Evolutionary conservation across 2,888 invertebrate genomes (phyloP).

Genomic region (Zhengitettix transpicula): DNA sequence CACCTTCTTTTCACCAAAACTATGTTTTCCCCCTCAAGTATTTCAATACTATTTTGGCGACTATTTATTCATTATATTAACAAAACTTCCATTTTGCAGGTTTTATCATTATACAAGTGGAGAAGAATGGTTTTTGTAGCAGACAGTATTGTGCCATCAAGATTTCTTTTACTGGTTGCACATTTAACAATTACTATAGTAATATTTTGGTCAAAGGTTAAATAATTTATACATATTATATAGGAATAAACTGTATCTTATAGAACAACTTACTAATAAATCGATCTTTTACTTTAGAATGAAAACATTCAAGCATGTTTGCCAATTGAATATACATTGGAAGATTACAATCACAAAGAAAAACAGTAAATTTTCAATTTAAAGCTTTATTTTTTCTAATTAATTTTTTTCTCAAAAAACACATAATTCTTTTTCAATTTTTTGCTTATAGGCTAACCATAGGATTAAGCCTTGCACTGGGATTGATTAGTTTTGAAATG

Average conservation of each 20-base stretch:
- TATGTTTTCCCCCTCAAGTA: no score
- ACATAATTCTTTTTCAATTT: background rate
- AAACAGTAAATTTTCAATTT: conserved; percentile 18
- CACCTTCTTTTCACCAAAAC: no score
- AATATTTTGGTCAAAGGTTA: conserved; percentile 48
- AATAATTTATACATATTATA: conserved; percentile 11
- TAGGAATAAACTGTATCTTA: background rate
- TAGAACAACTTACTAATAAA: background rate
- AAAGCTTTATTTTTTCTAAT: background rate
- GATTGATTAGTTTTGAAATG: conserved; percentile 45
- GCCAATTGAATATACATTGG: conserved; percentile 25
- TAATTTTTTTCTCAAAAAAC: background rate
- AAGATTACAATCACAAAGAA: conserved; percentile 26
- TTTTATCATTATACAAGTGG: no score
- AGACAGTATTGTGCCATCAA: conserved; percentile 40
- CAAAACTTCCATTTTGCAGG: no score
- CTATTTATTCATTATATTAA: no score
- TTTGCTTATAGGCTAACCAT: conserved; percentile 41
- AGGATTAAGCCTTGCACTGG: conserved; percentile 42
- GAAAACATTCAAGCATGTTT: conserved; percentile 30
- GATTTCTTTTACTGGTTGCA: conserved; percentile 50
- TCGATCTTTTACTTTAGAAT: conserved; percentile 20
- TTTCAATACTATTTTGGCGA: no score
- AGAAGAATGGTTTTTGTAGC: conserved; percentile 10
- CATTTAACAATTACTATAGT: conserved; percentile 50